Conservation (phyloP, 2,113 vertebrate species). For the Psettodes erumei region DNA sequence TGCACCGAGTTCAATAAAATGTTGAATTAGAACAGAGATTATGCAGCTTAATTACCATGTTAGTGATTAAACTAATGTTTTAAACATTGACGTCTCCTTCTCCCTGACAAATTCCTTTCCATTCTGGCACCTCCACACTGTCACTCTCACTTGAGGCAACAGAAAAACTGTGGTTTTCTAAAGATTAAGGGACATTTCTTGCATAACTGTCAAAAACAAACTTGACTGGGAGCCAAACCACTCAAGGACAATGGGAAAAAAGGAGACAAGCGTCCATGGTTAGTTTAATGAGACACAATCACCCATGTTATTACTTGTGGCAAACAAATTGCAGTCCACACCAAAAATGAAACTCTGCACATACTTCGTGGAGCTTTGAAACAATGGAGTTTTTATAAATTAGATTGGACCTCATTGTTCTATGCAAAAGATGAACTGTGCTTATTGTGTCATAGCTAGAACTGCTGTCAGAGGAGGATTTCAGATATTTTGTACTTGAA, state of each 20-base stretch:
- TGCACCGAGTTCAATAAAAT: constrained; percentile 7
- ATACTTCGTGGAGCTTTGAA: constrained; percentile 41
- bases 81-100: constrained; percentile 56
- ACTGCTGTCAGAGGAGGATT: constrained; percentile 51
- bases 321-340: constrained; percentile 52
- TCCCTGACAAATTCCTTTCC: constrained; percentile 57
- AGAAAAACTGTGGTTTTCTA: constrained; percentile 51
- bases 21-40: constrained; percentile 34
- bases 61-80: constrained; percentile 50
- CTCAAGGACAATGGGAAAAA: constrained; percentile 68
- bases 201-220: constrained; percentile 59
- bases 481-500: constrained; percentile 41
- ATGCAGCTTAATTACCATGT: constrained; percentile 56
- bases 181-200: constrained; percentile 67
- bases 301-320: constrained; percentile 53
- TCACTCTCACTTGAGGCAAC: constrained; percentile 48
- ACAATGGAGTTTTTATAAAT: constrained; percentile 58
- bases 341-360: constrained; percentile 18
- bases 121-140: constrained; percentile 52
- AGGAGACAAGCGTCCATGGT: constrained; percentile 45
- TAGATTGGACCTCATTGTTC: constrained; percentile 54
- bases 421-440: constrained; percentile 34
- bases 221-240: constrained; percentile 65
- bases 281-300: constrained; percentile 69
- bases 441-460: constrained; percentile 54